Evolutionary conservation across 1,140 invertebrate species (phyloP).

Genomic region (Rhopalosiphum padi): DNA sequence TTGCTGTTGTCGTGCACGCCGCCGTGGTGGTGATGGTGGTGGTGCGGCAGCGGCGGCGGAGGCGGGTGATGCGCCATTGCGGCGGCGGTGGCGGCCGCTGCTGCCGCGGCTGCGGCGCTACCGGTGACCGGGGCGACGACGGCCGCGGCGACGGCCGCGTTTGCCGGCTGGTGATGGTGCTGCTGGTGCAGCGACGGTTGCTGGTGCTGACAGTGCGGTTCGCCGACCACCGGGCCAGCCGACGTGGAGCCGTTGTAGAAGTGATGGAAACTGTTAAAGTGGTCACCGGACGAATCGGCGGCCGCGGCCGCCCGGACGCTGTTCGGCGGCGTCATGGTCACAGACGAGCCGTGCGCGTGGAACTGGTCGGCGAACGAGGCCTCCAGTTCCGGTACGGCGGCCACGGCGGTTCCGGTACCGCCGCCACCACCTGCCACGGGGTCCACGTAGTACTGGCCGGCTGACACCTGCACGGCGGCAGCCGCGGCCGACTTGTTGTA

Average conservation of each 20-base stretch:
- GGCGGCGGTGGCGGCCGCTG: background rate
- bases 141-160: slow-evolving; percentile 47
- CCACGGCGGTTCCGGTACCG: background rate
- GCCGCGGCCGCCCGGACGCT: slow-evolving; percentile 65
- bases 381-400: slow-evolving; percentile 46
- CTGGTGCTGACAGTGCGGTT: slow-evolving; percentile 60
- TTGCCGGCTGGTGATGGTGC: slow-evolving; percentile 62
- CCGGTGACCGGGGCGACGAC: background rate
- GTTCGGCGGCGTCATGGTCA: slow-evolving; percentile 68
- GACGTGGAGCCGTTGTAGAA: slow-evolving; percentile 66
- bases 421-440: background rate
- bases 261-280: slow-evolving; percentile 74
- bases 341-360: slow-evolving; percentile 64
- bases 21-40: slow-evolving; percentile 60
- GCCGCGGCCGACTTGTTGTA: slow-evolving; percentile 48
- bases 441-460: slow-evolving; percentile 59
- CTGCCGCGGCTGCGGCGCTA: background rate
- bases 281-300: slow-evolving; percentile 67
- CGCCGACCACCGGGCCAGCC: background rate
- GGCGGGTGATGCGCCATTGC: slow-evolving; percentile 58
- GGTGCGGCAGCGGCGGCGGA: slow-evolving; percentile 63
- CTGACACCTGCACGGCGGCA: slow-evolving; percentile 59
- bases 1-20: slow-evolving; percentile 77
- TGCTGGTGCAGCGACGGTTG: slow-evolving; percentile 60
- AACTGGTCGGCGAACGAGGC: slow-evolving; percentile 60